Evolutionary conservation across 1,140 invertebrate species (phyloP).

Genomic region (Gerris buenoi): DNA sequence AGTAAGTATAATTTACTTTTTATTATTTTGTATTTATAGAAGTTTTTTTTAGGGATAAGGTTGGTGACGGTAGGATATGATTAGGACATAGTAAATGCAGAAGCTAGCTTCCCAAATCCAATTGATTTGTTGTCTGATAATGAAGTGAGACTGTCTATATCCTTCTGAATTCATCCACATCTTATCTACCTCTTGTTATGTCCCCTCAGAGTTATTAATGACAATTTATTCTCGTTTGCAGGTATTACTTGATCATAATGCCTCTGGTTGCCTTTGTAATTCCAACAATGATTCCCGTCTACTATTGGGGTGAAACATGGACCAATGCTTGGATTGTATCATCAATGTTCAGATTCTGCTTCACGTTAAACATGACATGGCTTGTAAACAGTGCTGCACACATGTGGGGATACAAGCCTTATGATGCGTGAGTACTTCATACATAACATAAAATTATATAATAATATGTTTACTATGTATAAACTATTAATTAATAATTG

Average conservation of each 20-base stretch:
- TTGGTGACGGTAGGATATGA: neutral
- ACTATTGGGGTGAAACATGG: constrained; percentile 68
- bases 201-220: too few species aligned
- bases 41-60: neutral
- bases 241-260: constrained; percentile 70
- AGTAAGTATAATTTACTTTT: constrained; percentile 34
- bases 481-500: too few species aligned
- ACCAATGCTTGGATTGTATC: constrained; percentile 66
- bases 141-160: too few species aligned
- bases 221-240: too few species aligned
- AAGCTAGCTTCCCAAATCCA: too few species aligned
- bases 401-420: constrained; percentile 78
- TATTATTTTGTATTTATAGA: too few species aligned
- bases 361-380: constrained; percentile 86
- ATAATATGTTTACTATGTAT: too few species aligned
- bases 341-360: constrained; percentile 68
- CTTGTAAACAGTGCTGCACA: constrained; percentile 90
- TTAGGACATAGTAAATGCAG: too few species aligned
- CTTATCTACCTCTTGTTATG: too few species aligned
- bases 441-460: too few species aligned
- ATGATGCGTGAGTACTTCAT: constrained; percentile 64
- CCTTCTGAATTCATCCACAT: too few species aligned
- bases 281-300: constrained; percentile 68
- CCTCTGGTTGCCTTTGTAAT: constrained; percentile 69
- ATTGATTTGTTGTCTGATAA: too few species aligned